Base-by-base conservation (phyloP, 2,888 invertebrate genomes). In the Tetranychus truncatus region DNA sequence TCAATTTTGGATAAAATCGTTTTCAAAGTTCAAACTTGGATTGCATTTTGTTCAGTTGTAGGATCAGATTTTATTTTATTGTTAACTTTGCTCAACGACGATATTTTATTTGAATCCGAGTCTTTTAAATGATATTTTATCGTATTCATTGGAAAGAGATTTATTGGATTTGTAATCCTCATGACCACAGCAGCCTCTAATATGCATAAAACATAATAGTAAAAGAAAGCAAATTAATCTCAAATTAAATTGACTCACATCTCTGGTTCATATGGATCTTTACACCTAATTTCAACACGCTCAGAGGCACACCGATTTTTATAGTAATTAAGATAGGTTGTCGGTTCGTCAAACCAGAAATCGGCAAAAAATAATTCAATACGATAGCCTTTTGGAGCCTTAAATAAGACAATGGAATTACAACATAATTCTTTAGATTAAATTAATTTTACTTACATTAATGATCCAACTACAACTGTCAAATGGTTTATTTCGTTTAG, bases 401-500 rank as follows among this genome's bases (percentile, higher is more conserved):
- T 18, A 1, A 69, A 69, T 11, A n/a, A 69, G 1, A 15, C 55
- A 7, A 55, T 55, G 15, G 7, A 55, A 15, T 55, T 15, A 55
- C 0, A 55, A 55, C 55, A 55, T 1, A 7, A 24, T 20, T 20
- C 11, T 69, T 20, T 20, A 55, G 6, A 0, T 3, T 15, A 2
- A 55, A 55, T 55, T 15, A 1, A 55, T 15, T 5, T 15, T 55
- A 55, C 69, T 69, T 20, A 69, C 69, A 21, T 69, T 69, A 11
- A 72, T 72, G 15, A 45, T 20, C 72, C 72, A 72, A 18, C 45
- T 20, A 34, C 72, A 72, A 46, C 72, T 46, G 11, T 45, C 21
- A 20, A 45, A 45, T 18, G 46, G 72, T 34, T 24, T 44, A 44
- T 5, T 45, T 9, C 72, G 72, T 20, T 72, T 72, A 9, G 72